Conservation (phyloP, 2,113 vertebrate species). For the Dunckerocampus dactyliophorus region DNA sequence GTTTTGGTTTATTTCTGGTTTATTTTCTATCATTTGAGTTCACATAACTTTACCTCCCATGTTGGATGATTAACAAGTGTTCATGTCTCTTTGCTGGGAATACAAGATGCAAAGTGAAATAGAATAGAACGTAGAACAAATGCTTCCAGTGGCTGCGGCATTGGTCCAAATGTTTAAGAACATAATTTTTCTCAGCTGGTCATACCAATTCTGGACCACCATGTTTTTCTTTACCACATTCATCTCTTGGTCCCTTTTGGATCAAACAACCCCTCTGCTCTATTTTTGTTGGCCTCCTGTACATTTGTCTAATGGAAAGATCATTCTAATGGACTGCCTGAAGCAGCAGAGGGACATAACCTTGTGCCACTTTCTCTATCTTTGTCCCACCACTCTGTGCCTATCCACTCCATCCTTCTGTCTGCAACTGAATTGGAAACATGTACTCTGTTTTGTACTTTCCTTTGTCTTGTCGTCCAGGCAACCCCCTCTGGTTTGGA, state of each 20-base stretch:
- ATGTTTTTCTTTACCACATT: conserved; percentile 31
- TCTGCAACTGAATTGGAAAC: conserved; percentile 55
- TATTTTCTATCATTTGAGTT: conserved; percentile 7
- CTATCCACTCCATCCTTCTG: conserved; percentile 52
- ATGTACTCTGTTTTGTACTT: conserved; percentile 43
- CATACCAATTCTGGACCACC: conserved; percentile 34
- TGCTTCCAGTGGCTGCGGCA: conserved; percentile 12
- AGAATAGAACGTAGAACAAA: conserved; percentile 7
- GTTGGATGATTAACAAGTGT: conserved; percentile 8
- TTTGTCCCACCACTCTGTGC: conserved; percentile 56
- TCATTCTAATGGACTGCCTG: conserved; percentile 64
- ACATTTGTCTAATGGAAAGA: conserved; percentile 66
- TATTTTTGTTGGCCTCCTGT: conserved; percentile 55
- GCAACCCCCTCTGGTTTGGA: conserved; percentile 57
- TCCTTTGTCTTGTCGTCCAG: conserved; percentile 62
- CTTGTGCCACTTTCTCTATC: conserved; percentile 51
- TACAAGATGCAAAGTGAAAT: conserved; percentile 4
- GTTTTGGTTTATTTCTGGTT: neutral
- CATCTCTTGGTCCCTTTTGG: conserved; percentile 33
- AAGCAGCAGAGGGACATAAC: conserved; percentile 52
- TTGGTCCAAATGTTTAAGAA: conserved; percentile 31
- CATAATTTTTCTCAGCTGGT: conserved; percentile 37
- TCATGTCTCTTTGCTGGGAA: neutral
- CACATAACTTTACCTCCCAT: neutral
- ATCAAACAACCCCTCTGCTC: conserved; percentile 48